These are phyloP conservation scores for Microcebus ravelobensis DNA, from an alignment of 2,113 vertebrate genomes.

Conservation along the genomic window DNA sequence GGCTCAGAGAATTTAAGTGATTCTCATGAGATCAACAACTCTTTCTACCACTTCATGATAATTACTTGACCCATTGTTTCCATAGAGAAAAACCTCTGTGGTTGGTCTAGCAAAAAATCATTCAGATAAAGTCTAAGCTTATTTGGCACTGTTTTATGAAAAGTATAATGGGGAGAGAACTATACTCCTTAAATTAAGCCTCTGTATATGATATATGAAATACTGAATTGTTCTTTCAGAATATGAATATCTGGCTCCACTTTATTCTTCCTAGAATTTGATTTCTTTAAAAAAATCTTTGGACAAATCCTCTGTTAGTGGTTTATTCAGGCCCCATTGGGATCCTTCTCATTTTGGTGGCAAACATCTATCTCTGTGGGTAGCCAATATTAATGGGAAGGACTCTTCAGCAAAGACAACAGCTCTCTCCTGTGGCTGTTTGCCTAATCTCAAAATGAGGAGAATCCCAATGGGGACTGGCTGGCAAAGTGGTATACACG, in stretches of 20 bases:
- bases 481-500: not conserved
- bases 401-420: not conserved
- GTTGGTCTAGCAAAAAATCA: not conserved
- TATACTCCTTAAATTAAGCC: not conserved
- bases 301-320: not conserved
- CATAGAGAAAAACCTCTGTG: not conserved
- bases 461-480: not conserved
- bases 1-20: not conserved
- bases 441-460: too few relatives aligned
- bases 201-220: not conserved
- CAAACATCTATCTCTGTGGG: not conserved
- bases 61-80: not conserved
- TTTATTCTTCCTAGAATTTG: conserved; percentile 19
- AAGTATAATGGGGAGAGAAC: not conserved
- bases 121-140: not conserved
- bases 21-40: not conserved
- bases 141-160: not conserved
- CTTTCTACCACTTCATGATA: not conserved
- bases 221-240: not conserved
- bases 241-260: not conserved
- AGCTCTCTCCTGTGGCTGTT: not conserved
- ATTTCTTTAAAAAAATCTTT: not conserved
- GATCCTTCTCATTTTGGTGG: not conserved
- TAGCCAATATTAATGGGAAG: not conserved
- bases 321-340: not conserved